Evolutionary conservation across 2,888 invertebrate genomes (phyloP), one percentile per base, ranked within the genome.

Genomic region (Aporophyla nigra): DNA sequence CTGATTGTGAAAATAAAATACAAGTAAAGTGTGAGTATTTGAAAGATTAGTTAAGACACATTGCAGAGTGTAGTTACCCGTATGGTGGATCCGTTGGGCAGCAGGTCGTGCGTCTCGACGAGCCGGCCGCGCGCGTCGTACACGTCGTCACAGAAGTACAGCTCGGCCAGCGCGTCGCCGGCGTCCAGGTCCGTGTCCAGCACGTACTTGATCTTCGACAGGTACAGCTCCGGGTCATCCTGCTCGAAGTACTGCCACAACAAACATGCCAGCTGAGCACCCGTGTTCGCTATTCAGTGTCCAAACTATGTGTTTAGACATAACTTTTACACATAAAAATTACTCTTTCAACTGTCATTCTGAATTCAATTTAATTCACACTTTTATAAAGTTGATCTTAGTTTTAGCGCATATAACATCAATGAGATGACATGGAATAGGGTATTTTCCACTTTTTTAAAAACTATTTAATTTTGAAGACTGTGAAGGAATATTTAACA

Each of bases 171-270:
- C 97, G 0, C 92, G 88, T 98, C 98, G 49, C 96, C 96, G 69
- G 97, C 96, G 93, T 99, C 98, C 84, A 99, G 97, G 95, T 99
- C 98, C 84, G 99, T 98, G 90, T 99, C 99, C 87, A 99, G 95
- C 84, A 99, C 98, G 94, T 99, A 99, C 93, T 99, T 99, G 62
- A 99, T 98, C 97, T 99, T 99, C n/a, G 98, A 98, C 82, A 99
- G 96, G 95, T 99, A 99, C 77, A 99, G 96, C 94, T 99, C 99
- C 0, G 99, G 99, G 95, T 99, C 99, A 92, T 99, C 99, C 95
- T 99, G 99, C 93, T 99, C 99, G 94, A 99, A 99, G 94, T 99
- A 99, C 98, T 99, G 93, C 2, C 12, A 53, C 21, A 6, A 7
- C 19, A 1, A 5, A 67, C 10, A 7, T 0, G 14, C 6, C n/a